Conservation (phyloP, 2,888 invertebrate species). For the Morpho helenor region DNA sequence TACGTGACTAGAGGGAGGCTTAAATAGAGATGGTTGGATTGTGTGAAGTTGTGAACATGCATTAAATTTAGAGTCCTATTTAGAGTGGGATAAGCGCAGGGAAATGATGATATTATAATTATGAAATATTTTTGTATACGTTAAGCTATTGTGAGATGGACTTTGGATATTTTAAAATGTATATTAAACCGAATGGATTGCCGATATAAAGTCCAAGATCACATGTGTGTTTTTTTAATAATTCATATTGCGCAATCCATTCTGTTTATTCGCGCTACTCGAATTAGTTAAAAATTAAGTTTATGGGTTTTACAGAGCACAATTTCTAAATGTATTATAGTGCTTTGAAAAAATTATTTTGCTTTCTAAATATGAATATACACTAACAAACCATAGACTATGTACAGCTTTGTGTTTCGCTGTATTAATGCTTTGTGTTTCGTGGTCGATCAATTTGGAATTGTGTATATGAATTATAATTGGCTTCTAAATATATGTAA, state of each 20-base stretch:
- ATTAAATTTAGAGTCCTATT: no score
- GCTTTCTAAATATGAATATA: slow-evolving; percentile 52
- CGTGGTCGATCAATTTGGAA: slow-evolving; percentile 75
- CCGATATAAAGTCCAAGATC: no score
- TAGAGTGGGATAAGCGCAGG: no score
- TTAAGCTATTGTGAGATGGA: no score
- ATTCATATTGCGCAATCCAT: neutral
- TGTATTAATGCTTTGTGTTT: slow-evolving; percentile 50
- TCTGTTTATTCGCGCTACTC: neutral
- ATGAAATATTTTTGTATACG: no score
- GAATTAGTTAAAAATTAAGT: neutral
- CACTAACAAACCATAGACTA: slow-evolving; percentile 73
- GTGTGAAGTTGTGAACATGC: no score
- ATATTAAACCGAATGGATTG: no score
- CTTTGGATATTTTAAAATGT: no score
- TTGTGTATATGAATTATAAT: slow-evolving; percentile 61
- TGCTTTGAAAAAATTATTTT: slow-evolving; percentile 22
- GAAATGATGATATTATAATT: no score
- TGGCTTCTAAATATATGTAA: slow-evolving; percentile 49
- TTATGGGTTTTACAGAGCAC: slow-evolving; percentile 12
- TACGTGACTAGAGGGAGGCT: no score
- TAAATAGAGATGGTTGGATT: no score
- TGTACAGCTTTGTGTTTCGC: slow-evolving; percentile 67
- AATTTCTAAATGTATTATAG: slow-evolving; percentile 9
- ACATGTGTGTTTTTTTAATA: neutral